Evolutionary conservation across 2,797 vertebrate genomes (phyloP).

Genomic region (Gobionotothen gibberifrons): DNA sequence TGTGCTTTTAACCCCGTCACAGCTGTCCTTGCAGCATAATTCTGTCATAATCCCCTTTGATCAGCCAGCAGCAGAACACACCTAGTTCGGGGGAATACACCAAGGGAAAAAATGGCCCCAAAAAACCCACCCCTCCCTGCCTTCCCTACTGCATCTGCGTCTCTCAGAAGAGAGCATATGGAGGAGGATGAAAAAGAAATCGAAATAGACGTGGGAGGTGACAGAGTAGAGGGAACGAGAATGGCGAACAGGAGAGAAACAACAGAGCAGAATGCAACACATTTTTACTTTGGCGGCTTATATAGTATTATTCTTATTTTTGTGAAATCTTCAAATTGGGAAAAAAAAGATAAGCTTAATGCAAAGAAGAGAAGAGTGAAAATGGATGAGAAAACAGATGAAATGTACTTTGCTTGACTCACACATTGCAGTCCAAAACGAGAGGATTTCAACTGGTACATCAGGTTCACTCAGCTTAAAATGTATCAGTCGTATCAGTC

Average conservation of each 20-base stretch:
- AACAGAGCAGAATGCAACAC: conserved; percentile 1
- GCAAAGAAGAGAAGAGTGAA: not conserved
- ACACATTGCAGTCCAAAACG: conserved; percentile 12
- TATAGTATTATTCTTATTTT: not conserved
- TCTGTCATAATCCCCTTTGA: conserved; percentile 56
- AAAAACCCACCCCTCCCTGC: not conserved
- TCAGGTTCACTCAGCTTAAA: too few relatives aligned
- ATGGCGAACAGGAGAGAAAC: not conserved
- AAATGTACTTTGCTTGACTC: not conserved
- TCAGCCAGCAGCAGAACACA: conserved; percentile 36
- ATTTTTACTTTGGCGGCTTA: not conserved
- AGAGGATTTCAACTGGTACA: not conserved
- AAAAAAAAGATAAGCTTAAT: not conserved
- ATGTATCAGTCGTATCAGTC: not conserved
- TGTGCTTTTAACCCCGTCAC: conserved; percentile 6
- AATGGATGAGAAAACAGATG: not conserved
- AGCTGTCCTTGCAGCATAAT: conserved; percentile 37
- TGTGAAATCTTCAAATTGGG: conserved; percentile 1
- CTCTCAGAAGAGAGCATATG: conserved; percentile 30
- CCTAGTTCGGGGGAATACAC: conserved; percentile 23
- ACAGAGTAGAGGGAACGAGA: conserved; percentile 7
- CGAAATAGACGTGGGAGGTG: conserved; percentile 44
- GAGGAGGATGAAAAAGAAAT: conserved; percentile 53
- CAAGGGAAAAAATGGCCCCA: not conserved
- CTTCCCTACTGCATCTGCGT: conserved; percentile 11